Base-by-base conservation (phyloP, 2,888 invertebrate genomes). In the Gasteruption jaculator region DNA sequence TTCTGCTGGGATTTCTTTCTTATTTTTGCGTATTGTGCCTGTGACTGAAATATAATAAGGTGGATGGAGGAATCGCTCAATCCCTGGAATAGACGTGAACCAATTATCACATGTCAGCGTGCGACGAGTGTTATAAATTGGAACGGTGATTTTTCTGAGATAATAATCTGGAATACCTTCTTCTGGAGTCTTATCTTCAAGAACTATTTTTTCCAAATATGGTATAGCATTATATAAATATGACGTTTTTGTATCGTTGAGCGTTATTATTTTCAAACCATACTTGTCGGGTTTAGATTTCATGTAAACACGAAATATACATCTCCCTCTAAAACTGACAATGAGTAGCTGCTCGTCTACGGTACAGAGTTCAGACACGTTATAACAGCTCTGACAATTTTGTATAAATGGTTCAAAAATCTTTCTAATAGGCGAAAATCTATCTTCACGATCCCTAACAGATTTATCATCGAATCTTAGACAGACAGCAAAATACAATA, bases 231-330 rank as follows among this genome's bases (percentile, higher is more conserved):
- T n/a, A n/a, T n/a, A n/a, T n/a, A 68, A 54, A 46, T 67, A 65
- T 14, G 45, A 50, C 21, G 63, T 65, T 16, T 38, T 46, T 38
- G 59, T 57, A 49, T 69, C 66, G 29, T 61, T 61, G 34, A 65
- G 37, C 44, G 57, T 56, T 36, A 56, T 39, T 11, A 69, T 52
- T 53, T 69, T 67, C 15, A 67, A 43, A 7, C 64, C 67, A 48
- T 67, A 65, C 43, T 58, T 62, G 26, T 61, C 58, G 6, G 61
- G 58, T 46, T 66, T 65, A 6, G 51, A 46, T 45, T 57, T 55
- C 15, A 60, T 56, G 36, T 57, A 60, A 43, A 57, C 51, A 5
- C 49, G 35, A 41, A 60, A 58, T 5, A 14, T 22, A 35, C 57
- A 58, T 11, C 50, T 25, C 1, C 56, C 56, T 15, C 58, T 38